Evolutionary conservation across 2,888 invertebrate genomes (phyloP).

Genomic region (Merodon equestris): DNA sequence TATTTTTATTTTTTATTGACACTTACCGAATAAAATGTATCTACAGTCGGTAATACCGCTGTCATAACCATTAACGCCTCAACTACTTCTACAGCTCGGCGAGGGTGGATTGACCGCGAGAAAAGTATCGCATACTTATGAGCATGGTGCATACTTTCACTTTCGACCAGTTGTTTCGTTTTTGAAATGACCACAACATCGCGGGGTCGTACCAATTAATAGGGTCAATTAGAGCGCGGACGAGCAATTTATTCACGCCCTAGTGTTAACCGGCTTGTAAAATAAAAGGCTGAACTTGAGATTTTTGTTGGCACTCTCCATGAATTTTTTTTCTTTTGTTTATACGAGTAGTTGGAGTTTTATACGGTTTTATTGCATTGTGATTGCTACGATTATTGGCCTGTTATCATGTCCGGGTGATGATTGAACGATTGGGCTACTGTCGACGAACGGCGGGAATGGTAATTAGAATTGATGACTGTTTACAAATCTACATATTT

Average conservation of each 20-base stretch:
- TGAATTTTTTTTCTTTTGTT: slow-evolving; percentile 24
- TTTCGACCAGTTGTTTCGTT: slow-evolving; percentile 24
- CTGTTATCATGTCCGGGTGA: slow-evolving; percentile 44
- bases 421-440: slow-evolving; percentile 48
- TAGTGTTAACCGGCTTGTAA: slow-evolving; percentile 20
- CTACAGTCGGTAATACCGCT: slow-evolving; percentile 42
- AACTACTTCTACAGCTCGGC: slow-evolving; percentile 7
- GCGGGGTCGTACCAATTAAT: slow-evolving; percentile 49
- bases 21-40: slow-evolving; percentile 50
- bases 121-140: not conserved
- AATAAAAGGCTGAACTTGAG: slow-evolving; percentile 11
- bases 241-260: slow-evolving; percentile 29
- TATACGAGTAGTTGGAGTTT: slow-evolving; percentile 30
- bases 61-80: slow-evolving; percentile 51
- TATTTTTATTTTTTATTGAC: slow-evolving; percentile 60
- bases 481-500: slow-evolving; percentile 38
- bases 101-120: not conserved
- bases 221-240: slow-evolving; percentile 29
- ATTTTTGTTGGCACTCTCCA: not conserved
- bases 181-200: slow-evolving; percentile 12
- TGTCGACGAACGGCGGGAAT: slow-evolving; percentile 34
- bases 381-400: slow-evolving; percentile 44
- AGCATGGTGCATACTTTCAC: slow-evolving; percentile 24
- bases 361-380: slow-evolving; percentile 43
- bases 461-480: slow-evolving; percentile 48